Evolutionary conservation across 1,140 invertebrate species (phyloP), one percentile per base, ranked within the genome.

Genomic region (Scaptomyza hsui): DNA sequence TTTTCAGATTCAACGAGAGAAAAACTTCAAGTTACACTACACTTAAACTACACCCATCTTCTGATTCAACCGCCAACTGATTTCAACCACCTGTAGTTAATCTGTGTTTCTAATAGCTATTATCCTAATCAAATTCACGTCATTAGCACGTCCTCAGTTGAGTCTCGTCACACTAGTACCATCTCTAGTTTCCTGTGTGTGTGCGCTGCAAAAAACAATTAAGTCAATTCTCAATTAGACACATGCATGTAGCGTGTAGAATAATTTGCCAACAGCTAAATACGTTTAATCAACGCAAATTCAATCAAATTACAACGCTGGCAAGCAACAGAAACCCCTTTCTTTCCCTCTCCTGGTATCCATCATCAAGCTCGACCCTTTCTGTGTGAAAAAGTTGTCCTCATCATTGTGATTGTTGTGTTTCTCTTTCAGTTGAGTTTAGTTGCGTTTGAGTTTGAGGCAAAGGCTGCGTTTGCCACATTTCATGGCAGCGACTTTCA

Each of bases 201-300:
- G 32, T 16, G 3, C 15, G 67, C 48, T 59, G 53, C 45, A 49
- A 55, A 67, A 79, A 69, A 75, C 81, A 85, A 85, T 86, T 85
- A 80, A 86, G 76, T 68, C 69, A 71, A 68, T 77, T 85, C 72
- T 64, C 80, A 86, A 85, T 85, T 85, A 86, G 72, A 86, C 73
- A 73, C 81, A 85, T 80, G 26, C 26, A 73, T n/a, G n/a, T n/a
- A n/a, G n/a, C 81, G 39, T 18, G 16, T 18, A 21, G 2, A 29
- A 86, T 85, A 85, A 86, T 80, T 77, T 85, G 73, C 81, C 69
- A 60, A 80, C 53, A 80, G 77, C 81, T 77, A 85, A 85, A 85
- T 85, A 85, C 69, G 73, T 73, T 86, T 85, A 86, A 85, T 85
- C 81, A 85, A 86, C 81, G 77, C 69, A 86, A 85, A 85, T 74